A percentile compares a stretch with the other conserved stretches of the same genome.
These are phyloP conservation scores for Gobiocypris rarus DNA, from an alignment of 2,113 vertebrate genomes.

Conservation along the genomic window DNA sequence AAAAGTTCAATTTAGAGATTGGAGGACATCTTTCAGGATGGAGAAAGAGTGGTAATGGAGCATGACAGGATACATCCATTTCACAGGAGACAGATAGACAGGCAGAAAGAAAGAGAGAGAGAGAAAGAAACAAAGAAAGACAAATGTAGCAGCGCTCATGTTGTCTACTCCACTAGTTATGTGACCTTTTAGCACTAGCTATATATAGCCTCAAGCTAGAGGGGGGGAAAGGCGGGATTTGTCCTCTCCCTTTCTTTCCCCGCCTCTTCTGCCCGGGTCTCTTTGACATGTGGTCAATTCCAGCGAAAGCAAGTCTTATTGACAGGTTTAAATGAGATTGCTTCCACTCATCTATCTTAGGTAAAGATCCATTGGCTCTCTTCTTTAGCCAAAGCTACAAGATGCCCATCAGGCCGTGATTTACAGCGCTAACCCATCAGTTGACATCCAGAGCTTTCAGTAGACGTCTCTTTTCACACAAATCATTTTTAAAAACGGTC, in stretches of 20 bases:
- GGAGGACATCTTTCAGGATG: constrained; percentile 44
- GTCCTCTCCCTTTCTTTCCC: constrained; percentile 29
- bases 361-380: constrained; percentile 46
- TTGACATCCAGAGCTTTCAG: neutral
- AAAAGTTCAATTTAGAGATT: constrained; percentile 35
- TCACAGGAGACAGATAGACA: constrained; percentile 42
- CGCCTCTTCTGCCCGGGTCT: constrained; percentile 57
- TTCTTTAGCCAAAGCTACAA: constrained; percentile 38
- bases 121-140: constrained; percentile 27
- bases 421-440: constrained; percentile 4
- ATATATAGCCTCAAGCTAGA: constrained; percentile 68
- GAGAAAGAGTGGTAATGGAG: constrained; percentile 55
- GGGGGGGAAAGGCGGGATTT: neutral
- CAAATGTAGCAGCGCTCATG: constrained; percentile 58
- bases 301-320: constrained; percentile 64
- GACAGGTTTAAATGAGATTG: constrained; percentile 65
- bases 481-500: neutral
- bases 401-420: constrained; percentile 24
- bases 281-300: constrained; percentile 64
- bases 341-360: constrained; percentile 61
- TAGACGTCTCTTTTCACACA: neutral
- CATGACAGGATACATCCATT: constrained; percentile 51
- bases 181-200: constrained; percentile 72
- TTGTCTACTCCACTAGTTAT: constrained; percentile 59
- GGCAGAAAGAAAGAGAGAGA: constrained; percentile 8